phyloP scores from a whole-genome alignment of 2,797 vertebrate genomes.

The Megalops cyprinoides region DNA sequence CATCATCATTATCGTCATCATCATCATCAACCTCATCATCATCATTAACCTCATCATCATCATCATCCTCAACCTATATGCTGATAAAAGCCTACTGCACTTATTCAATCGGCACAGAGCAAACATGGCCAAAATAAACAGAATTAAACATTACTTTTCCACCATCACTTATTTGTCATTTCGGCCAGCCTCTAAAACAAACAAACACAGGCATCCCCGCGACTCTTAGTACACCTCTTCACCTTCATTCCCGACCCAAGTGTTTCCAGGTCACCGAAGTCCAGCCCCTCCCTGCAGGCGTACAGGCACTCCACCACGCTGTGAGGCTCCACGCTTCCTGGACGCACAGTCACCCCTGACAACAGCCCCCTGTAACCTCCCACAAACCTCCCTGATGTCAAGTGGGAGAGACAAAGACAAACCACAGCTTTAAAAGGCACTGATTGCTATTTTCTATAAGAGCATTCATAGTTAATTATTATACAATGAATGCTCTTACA shows the following conservation, averaged over 20 bases:
- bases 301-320: slow-evolving; percentile 98
- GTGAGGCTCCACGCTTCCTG: slow-evolving; percentile 93
- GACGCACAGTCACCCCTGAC: slow-evolving; percentile 94
- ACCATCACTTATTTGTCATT: not conserved
- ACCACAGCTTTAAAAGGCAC: not conserved
- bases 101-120: no score
- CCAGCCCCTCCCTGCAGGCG: slow-evolving; percentile 96
- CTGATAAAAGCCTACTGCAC: no score
- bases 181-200: not conserved
- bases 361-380: slow-evolving; percentile 94
- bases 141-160: not conserved
- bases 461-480: no score
- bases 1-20: no score
- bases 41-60: no score
- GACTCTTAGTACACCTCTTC: slow-evolving; percentile 48
- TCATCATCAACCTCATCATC: no score
- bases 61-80: no score
- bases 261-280: slow-evolving; percentile 98
- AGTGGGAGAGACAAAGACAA: not conserved
- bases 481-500: no score
- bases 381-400: slow-evolving; percentile 75
- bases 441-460: not conserved
- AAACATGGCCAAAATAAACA: not conserved
- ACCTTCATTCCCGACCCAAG: slow-evolving; percentile 99
- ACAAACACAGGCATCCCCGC: slow-evolving; percentile 52